These are phyloP conservation scores for Drosophila malerkotliana DNA, from an alignment of 1,140 invertebrate genomes.

Conservation along the genomic window DNA sequence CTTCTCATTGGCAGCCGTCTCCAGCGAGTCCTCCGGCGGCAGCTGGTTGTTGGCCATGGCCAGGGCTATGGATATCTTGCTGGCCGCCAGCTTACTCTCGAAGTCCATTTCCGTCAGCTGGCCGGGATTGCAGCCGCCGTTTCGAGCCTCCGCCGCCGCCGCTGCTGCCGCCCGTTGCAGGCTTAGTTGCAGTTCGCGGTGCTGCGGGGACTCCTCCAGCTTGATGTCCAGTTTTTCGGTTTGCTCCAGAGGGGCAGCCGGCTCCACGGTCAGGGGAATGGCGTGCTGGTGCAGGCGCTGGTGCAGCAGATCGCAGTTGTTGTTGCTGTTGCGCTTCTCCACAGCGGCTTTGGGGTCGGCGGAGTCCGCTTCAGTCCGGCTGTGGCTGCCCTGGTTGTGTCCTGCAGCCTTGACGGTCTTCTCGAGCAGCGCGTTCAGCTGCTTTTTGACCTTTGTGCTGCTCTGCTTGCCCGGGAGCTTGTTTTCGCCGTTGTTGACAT, in stretches of 20 bases:
- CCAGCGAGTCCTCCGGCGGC: constrained; percentile 11
- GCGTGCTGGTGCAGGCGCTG: constrained; percentile 75
- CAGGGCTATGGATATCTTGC: constrained; percentile 77
- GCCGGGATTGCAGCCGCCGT: constrained; percentile 28
- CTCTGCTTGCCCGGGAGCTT: constrained; percentile 67
- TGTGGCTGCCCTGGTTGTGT: constrained; percentile 1
- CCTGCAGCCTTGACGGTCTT: constrained; percentile 57
- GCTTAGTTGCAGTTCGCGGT: constrained; percentile 66
- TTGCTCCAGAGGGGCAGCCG: constrained; percentile 76
- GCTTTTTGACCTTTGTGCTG: constrained; percentile 78
- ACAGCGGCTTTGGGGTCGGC: constrained; percentile 25
- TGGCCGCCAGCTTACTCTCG: constrained; percentile 77
- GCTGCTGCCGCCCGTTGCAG: constrained; percentile 52
- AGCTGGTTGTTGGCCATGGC: constrained; percentile 54
- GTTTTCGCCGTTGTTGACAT: constrained; percentile 39
- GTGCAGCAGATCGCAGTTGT: constrained; percentile 43
- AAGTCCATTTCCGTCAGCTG: constrained; percentile 72
- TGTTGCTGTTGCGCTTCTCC: constrained; percentile 51
- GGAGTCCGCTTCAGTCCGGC: constrained; percentile 14
- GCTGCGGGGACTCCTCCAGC: constrained; percentile 74
- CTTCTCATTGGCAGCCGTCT: constrained; percentile 9
- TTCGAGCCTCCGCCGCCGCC: constrained; percentile 13
- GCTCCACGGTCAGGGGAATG: constrained; percentile 76
- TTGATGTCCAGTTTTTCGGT: constrained; percentile 82
- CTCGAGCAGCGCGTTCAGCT: constrained; percentile 75